Evolutionary conservation across 1,140 invertebrate species (phyloP).

Genomic region (Asobara japonica): DNA sequence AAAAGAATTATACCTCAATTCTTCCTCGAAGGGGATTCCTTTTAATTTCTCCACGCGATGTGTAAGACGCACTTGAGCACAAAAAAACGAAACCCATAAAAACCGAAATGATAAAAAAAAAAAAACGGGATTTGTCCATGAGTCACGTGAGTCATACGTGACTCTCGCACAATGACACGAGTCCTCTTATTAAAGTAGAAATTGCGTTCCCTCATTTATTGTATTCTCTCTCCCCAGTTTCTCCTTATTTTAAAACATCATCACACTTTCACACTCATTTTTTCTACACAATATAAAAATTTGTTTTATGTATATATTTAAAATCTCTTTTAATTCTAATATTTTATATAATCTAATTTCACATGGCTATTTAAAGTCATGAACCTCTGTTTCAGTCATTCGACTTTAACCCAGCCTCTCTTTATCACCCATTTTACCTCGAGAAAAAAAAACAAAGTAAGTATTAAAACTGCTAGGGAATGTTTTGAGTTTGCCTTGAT

Average conservation of each 20-base stretch:
- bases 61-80: slow-evolving; percentile 11
- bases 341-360: slow-evolving; percentile 3
- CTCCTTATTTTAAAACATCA: neutral
- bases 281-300: neutral
- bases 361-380: slow-evolving; percentile 12
- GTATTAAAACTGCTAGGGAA: neutral
- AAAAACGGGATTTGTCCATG: slow-evolving; percentile 5
- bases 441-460: neutral
- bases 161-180: slow-evolving; percentile 5
- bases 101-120: neutral
- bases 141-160: neutral
- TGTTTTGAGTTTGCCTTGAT: neutral
- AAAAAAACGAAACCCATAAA: neutral
- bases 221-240: neutral
- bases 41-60: neutral
- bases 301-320: slow-evolving; percentile 16
- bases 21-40: neutral
- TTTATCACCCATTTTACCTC: slow-evolving; percentile 12
- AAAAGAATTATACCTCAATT: slow-evolving; percentile 14
- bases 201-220: slow-evolving; percentile 7
- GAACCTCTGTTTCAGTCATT: neutral
- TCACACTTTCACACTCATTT: neutral
- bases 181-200: neutral
- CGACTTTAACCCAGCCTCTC: slow-evolving; percentile 2
- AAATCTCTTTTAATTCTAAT: slow-evolving; percentile 13